Base-by-base conservation (phyloP, 1,140 invertebrate species). In the Lasaia peninsularis region DNA sequence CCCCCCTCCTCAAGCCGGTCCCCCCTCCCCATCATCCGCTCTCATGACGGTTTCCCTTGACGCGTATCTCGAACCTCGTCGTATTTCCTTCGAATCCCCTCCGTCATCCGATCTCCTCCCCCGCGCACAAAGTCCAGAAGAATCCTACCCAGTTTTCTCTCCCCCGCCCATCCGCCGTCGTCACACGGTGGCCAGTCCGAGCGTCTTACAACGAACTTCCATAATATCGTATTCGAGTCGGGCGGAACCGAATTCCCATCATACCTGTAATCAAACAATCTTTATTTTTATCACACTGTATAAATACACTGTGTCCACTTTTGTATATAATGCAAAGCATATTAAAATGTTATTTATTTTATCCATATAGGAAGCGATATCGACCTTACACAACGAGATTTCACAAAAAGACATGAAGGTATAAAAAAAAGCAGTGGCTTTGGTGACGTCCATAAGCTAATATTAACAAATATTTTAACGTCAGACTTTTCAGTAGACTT, bases 81-180 rank as follows among this genome's bases (percentile, higher is more conserved):
- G 94, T 20, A 93, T 95, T 56, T 95, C 94, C 1, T 95, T 94
- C 75, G 93, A 93, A 54, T 94, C 95, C 2, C 94, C 94, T 1
- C 93, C 94, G 0, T 92, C 91, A 60, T 94, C 93, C 34, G 94
- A 94, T 66, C 75, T 94, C 2, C 91, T 93, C 59, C 91, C 92
- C 2, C 90, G 93, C 11, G 92, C 91, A 31, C 91, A 91, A 44
- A 94, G 92, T 44, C 93, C 93, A 0, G 93, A 95, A 67, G 95
- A 96, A 58, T 95, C 93, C 50, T 96, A 95, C 64, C 95, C 95
- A 1, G 94, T 96, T 10, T 96, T 96, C 84, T 96, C 95, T 0
- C 95, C 95, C 2, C 94, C 94, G 2, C 94, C 94, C 0, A 91
- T 80, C 76, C 89, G 75, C 60, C 89, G 75, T 56, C 86, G 76